These are phyloP conservation scores for Hippasteria phrygiana DNA, from an alignment of 53 echinoderm and acorn worm genomes.

Conservation along the genomic window DNA sequence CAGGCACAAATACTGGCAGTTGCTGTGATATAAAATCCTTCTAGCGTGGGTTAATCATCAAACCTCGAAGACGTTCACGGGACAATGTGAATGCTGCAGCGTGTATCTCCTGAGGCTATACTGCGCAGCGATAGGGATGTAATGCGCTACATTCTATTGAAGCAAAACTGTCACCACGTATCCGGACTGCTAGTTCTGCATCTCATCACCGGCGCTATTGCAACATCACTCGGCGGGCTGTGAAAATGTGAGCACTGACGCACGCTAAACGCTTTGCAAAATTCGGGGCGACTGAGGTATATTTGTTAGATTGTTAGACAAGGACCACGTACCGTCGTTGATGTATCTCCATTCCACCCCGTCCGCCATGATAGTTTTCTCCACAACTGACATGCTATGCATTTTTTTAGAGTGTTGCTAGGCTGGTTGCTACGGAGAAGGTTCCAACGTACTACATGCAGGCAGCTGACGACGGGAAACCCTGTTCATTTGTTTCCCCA, in stretches of 20 bases:
- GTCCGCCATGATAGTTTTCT: constrained; percentile 32
- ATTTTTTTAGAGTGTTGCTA: constrained; percentile 16
- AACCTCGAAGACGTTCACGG: no score
- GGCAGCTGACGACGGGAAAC: not conserved
- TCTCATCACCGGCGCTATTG: not conserved
- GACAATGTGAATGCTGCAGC: no score
- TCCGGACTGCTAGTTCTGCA: not conserved
- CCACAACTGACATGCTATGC: constrained; percentile 60
- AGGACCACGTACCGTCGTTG: constrained; percentile 54
- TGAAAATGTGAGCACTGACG: not conserved
- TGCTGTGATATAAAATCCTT: no score
- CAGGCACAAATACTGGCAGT: no score
- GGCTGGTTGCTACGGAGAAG: constrained; percentile 2
- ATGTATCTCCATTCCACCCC: constrained; percentile 53
- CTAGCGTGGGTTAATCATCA: no score
- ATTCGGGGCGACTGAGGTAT: not conserved
- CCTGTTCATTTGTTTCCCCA: constrained; percentile 8
- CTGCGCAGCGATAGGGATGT: no score
- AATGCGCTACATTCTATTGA: no score
- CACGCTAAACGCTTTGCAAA: no score
- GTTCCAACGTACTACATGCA: not conserved
- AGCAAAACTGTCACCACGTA: no score
- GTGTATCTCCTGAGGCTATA: no score
- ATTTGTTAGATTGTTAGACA: not conserved
- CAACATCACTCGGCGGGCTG: not conserved